phyloP scores from a whole-genome alignment of 2,888 invertebrate species.

The Papilio demoleus region DNA sequence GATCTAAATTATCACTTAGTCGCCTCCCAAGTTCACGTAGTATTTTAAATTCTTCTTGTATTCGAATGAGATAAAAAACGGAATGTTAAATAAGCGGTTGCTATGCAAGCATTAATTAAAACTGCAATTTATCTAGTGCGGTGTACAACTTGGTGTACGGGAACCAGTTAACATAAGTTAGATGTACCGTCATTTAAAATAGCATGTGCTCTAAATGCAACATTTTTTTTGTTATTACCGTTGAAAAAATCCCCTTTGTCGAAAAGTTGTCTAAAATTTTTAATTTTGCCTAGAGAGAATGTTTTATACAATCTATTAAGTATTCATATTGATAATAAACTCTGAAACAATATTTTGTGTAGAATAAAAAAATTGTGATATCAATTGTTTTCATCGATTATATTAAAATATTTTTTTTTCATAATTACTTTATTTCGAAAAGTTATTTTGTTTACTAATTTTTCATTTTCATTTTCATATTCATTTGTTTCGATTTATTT shows the following conservation, averaged over 20 bases:
- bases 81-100: constrained; percentile 31
- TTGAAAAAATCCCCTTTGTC: background rate
- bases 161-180: constrained; percentile 46
- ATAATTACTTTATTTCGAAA: too few relatives aligned
- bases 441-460: too few relatives aligned
- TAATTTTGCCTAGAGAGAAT: background rate
- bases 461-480: too few relatives aligned
- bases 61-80: constrained; percentile 20
- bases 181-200: constrained; percentile 51
- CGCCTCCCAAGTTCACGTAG: background rate
- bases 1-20: background rate
- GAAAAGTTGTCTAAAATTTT: background rate
- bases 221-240: background rate
- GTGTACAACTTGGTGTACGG: constrained; percentile 25
- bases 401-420: too few relatives aligned
- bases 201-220: background rate
- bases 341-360: too few relatives aligned
- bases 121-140: constrained; percentile 45
- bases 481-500: background rate
- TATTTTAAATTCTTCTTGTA: constrained; percentile 18
- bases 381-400: too few relatives aligned
- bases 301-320: too few relatives aligned
- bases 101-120: constrained; percentile 46
- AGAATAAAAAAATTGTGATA: too few relatives aligned
- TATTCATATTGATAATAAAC: too few relatives aligned